Evolutionary conservation across 2,888 invertebrate species (phyloP).

Genomic region (Drosophila neotestacea): DNA sequence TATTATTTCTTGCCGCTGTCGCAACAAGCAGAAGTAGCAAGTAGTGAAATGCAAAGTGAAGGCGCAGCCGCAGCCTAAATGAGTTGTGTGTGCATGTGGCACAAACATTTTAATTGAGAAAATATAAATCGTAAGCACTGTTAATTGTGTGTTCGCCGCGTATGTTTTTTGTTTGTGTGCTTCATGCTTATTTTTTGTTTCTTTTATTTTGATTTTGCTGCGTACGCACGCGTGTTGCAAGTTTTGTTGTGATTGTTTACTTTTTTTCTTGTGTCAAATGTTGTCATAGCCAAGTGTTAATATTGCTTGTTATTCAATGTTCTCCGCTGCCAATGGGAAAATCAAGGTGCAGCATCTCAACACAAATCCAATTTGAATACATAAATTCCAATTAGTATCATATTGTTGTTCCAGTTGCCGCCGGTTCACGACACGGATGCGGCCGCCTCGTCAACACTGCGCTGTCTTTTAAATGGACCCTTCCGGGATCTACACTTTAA

Average conservation of each 20-base stretch:
- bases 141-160: constrained; percentile 23
- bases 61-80: constrained; percentile 56
- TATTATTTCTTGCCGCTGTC: constrained; percentile 17
- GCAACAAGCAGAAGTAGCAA: constrained; percentile 28
- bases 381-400: constrained; percentile 7
- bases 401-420: constrained; percentile 66
- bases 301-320: constrained; percentile 65
- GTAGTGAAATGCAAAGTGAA: constrained; percentile 54
- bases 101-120: constrained; percentile 48
- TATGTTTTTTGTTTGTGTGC: constrained; percentile 22
- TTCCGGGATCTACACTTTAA: constrained; percentile 82
- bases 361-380: background rate
- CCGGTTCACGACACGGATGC: constrained; percentile 74
- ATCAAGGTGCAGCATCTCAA: constrained; percentile 65
- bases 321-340: constrained; percentile 77
- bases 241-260: constrained; percentile 16
- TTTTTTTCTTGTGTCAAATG: constrained; percentile 23
- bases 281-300: constrained; percentile 10
- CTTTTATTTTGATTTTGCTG: constrained; percentile 19
- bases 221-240: constrained; percentile 63
- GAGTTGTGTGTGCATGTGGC: constrained; percentile 42
- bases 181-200: background rate
- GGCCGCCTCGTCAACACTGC: constrained; percentile 73
- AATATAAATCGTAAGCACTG: constrained; percentile 17
- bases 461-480: constrained; percentile 82